Conservation (phyloP, 2,888 invertebrate genomes). For the Amiota communis region DNA sequence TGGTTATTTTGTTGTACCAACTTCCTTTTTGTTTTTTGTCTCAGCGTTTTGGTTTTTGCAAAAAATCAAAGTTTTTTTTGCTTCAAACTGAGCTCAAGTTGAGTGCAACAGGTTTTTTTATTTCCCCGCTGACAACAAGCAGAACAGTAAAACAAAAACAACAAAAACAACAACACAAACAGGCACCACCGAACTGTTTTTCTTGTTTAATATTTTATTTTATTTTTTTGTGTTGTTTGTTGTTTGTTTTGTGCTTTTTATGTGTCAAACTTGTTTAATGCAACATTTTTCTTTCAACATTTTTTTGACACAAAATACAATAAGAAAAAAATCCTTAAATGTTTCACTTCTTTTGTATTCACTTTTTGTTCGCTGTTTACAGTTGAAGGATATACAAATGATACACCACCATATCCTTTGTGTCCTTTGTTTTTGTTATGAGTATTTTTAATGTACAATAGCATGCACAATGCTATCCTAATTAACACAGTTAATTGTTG, state of each 20-base stretch:
- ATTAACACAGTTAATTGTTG: too few species aligned
- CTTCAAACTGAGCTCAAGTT: background rate
- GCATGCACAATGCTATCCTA: too few species aligned
- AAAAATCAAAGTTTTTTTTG: too few species aligned
- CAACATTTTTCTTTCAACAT: constrained; percentile 50
- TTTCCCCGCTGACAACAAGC: background rate
- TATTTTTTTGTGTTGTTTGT: constrained; percentile 20
- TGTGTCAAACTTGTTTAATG: constrained; percentile 49
- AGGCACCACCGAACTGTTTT: constrained; percentile 50
- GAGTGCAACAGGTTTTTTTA: constrained; percentile 23
- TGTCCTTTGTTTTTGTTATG: background rate
- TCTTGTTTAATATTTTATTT: too few species aligned
- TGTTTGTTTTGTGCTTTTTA: constrained; percentile 35
- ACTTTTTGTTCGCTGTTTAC: background rate
- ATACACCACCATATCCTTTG: background rate
- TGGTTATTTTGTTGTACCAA: too few species aligned
- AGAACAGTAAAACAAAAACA: constrained; percentile 30
- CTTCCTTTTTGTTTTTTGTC: too few species aligned
- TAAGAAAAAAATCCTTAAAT: background rate
- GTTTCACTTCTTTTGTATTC: constrained; percentile 20
- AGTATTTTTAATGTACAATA: background rate
- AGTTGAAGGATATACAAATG: background rate
- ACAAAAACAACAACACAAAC: constrained; percentile 44
- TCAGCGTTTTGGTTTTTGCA: too few species aligned
- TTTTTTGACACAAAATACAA: constrained; percentile 27